A percentile compares a stretch with the other conserved stretches of the same genome.
These are phyloP conservation scores for Aphodius sticticus DNA, from an alignment of 2,888 invertebrate species.

Conservation along the genomic window DNA sequence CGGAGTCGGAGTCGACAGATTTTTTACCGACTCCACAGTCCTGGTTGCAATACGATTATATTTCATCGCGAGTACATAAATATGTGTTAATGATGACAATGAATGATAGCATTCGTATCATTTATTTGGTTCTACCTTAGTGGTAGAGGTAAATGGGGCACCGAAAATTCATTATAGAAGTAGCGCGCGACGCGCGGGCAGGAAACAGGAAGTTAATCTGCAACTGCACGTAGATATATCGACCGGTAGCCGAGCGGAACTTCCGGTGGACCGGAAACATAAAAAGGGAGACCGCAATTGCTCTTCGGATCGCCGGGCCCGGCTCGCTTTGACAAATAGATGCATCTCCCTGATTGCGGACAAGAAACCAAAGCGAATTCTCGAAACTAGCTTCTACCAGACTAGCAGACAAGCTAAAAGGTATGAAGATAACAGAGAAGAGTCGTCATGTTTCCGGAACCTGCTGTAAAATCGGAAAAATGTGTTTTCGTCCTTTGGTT, in stretches of 20 bases:
- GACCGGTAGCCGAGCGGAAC: conserved; percentile 61
- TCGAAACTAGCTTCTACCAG: neutral
- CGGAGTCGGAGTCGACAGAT: too few relatives aligned
- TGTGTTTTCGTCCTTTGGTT: too few relatives aligned
- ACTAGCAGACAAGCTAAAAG: neutral
- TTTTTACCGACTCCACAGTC: too few relatives aligned
- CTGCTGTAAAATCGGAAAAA: too few relatives aligned
- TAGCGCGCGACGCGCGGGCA: conserved; percentile 44
- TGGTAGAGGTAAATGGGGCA: conserved; percentile 37
- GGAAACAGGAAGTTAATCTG: conserved; percentile 62
- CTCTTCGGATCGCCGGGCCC: conserved; percentile 54
- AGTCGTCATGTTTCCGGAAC: neutral
- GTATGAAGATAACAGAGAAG: neutral
- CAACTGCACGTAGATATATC: conserved; percentile 61
- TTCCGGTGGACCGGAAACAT: conserved; percentile 62
- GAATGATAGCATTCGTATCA: too few relatives aligned
- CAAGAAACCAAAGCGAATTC: conserved; percentile 30
- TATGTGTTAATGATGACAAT: too few relatives aligned
- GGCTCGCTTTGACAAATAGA: conserved; percentile 55
- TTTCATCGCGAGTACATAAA: too few relatives aligned
- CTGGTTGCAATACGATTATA: too few relatives aligned
- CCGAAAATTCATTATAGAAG: conserved; percentile 46
- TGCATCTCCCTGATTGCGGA: conserved; percentile 46
- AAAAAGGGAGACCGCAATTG: conserved; percentile 60
- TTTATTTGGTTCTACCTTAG: too few relatives aligned